phyloP scores from a whole-genome alignment of 2,888 invertebrate genomes.

The Leptopterna dolabrata region DNA sequence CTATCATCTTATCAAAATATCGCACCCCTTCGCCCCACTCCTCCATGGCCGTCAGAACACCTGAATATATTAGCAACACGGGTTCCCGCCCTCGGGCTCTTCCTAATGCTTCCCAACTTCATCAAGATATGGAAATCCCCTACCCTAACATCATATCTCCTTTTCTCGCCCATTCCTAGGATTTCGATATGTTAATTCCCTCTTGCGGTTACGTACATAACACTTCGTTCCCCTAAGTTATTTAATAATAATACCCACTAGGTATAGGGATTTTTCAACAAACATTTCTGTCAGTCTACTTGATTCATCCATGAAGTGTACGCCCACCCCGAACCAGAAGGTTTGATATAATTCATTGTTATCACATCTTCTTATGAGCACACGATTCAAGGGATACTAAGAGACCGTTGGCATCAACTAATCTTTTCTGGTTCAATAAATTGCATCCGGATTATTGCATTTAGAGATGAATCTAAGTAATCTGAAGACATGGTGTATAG shows the following conservation, averaged over 20 bases:
- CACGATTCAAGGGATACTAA: too few relatives aligned
- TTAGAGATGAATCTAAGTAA: too few relatives aligned
- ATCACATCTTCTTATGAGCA: too few relatives aligned
- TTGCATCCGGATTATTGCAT: too few relatives aligned
- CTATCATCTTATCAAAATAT: conserved; percentile 57
- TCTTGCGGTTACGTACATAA: conserved; percentile 13
- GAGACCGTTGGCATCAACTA: too few relatives aligned
- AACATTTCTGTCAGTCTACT: background rate
- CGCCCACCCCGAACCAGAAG: too few relatives aligned
- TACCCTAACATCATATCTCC: background rate
- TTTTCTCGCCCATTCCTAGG: conserved; percentile 29
- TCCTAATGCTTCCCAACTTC: conserved; percentile 55
- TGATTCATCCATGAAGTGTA: background rate
- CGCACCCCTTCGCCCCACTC: conserved; percentile 20
- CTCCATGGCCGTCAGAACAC: conserved; percentile 32
- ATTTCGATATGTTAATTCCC: conserved; percentile 32
- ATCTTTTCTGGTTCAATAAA: too few relatives aligned
- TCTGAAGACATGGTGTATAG: too few relatives aligned
- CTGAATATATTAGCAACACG: conserved; percentile 54
- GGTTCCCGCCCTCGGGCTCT: conserved; percentile 22
- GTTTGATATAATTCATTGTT: too few relatives aligned
- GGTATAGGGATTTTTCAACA: background rate
- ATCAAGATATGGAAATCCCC: conserved; percentile 51
- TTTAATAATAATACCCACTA: background rate
- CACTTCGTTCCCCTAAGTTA: background rate